These are phyloP conservation scores for Sula dactylatra DNA, from an alignment of 2,113 vertebrate species.

Conservation along the genomic window DNA sequence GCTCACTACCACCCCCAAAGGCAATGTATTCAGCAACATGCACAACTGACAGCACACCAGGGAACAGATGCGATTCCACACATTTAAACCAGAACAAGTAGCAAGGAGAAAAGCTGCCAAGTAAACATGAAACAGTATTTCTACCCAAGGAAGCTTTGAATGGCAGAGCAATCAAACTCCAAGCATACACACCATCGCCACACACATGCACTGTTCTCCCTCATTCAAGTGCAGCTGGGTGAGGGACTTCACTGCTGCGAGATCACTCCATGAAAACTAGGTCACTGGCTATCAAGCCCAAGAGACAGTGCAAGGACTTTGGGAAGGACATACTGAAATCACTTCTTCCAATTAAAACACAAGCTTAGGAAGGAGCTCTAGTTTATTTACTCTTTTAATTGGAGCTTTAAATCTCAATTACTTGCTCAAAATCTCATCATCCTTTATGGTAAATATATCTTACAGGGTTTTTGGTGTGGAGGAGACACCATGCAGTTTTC, in stretches of 20 bases:
- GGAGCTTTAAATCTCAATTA: conserved; percentile 17
- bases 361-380: not conserved
- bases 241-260: not conserved
- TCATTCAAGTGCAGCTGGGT: not conserved
- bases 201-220: not conserved
- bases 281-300: not conserved
- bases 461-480: not conserved
- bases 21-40: not conserved
- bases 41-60: not conserved
- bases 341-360: not conserved
- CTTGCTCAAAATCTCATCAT: not conserved
- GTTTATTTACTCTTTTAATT: not conserved
- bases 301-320: not conserved
- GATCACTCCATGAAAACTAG: not conserved
- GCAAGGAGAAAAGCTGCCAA: not conserved
- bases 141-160: not conserved
- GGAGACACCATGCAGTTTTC: not conserved
- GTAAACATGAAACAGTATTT: not conserved
- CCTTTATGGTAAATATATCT: not conserved
- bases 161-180: not conserved
- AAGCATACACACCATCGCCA: not conserved
- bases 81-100: not conserved
- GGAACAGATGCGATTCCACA: not conserved
- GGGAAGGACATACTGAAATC: not conserved
- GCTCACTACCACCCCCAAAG: not conserved